Evolutionary conservation across 2,113 vertebrate genomes (phyloP).

Genomic region (Loxodonta africana): DNA sequence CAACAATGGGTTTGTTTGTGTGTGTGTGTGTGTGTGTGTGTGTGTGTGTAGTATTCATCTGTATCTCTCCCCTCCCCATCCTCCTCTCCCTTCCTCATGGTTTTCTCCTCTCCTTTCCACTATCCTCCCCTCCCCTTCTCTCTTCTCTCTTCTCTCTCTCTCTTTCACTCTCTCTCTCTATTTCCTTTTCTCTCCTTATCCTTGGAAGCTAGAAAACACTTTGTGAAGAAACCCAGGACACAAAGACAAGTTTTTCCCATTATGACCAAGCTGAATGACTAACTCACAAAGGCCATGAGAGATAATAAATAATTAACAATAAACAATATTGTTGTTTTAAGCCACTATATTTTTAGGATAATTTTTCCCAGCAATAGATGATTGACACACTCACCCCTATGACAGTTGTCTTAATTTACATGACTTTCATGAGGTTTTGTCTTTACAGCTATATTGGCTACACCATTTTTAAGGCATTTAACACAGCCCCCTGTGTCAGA

Average conservation of each 20-base stretch:
- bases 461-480: neutral
- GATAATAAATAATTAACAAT: neutral
- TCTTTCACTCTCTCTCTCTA: neutral
- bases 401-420: neutral
- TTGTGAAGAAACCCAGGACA: neutral
- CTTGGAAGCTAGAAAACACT: neutral
- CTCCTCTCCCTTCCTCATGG: too few species aligned
- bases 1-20: too few species aligned
- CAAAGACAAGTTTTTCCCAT: neutral
- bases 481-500: neutral
- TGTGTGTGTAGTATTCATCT: too few species aligned
- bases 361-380: neutral
- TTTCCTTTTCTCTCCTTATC: neutral
- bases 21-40: too few species aligned
- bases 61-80: neutral
- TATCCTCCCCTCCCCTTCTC: too few species aligned
- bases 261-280: neutral
- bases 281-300: neutral
- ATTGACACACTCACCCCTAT: neutral
- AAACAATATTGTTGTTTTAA: neutral
- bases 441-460: neutral
- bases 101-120: neutral
- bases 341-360: neutral
- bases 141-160: neutral
- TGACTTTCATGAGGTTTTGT: neutral